phyloP scores from a whole-genome alignment of 64 coral and sea anemone species.

The Pocillopora verrucosa region DNA sequence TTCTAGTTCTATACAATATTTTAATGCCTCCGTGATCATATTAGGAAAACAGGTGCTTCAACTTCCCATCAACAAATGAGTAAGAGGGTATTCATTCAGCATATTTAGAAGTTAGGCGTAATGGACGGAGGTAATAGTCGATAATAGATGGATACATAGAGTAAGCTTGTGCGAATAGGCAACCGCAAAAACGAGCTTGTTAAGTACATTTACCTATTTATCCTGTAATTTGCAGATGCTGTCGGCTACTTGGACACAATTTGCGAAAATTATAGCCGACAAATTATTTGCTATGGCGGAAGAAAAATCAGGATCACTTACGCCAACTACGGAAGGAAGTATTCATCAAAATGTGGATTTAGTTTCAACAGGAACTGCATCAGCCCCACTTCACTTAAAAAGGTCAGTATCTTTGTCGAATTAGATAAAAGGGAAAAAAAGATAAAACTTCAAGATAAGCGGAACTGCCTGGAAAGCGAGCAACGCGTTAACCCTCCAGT shows the following conservation, averaged over 20 bases:
- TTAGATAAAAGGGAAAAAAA: too few species aligned
- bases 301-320: constrained; percentile 26
- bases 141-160: too few species aligned
- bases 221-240: background rate
- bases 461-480: too few species aligned
- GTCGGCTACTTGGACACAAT: background rate
- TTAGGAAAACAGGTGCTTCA: background rate
- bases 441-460: too few species aligned
- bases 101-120: too few species aligned
- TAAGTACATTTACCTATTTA: background rate
- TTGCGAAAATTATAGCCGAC: constrained; percentile 1
- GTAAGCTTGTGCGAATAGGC: too few species aligned
- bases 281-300: constrained; percentile 10
- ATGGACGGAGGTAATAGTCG: too few species aligned
- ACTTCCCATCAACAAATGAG: background rate
- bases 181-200: too few species aligned
- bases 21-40: background rate
- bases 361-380: background rate
- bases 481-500: too few species aligned
- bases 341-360: constrained; percentile 36
- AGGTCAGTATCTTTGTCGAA: background rate
- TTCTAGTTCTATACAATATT: too few species aligned
- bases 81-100: too few species aligned
- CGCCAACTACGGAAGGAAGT: constrained; percentile 20
- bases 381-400: background rate